Base-by-base conservation (phyloP, 2,113 vertebrate species). In the cat (Felis catus) region DNA sequence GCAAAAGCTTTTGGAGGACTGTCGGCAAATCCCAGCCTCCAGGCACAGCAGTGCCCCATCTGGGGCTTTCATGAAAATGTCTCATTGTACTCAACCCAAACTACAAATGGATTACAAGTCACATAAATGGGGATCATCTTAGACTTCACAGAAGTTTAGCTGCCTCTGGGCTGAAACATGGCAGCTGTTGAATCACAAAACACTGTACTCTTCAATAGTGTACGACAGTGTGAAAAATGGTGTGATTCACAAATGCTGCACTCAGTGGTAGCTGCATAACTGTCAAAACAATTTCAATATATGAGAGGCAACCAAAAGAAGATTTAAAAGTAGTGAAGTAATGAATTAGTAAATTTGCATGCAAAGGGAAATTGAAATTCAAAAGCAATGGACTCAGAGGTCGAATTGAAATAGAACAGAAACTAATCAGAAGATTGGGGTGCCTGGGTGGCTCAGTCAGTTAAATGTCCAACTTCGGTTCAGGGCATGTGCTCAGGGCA, bases 51-150 rank as follows among this genome's bases (percentile, higher is more conserved):
- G 27, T 33, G 36, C 29, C 63, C 48, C 83, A 63, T 65, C 74
- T 73, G 23, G 48, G 39, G 16, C 25, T 91, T 93, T 80, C 86
- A 94, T 71, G 71, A 31, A 97, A 97, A 97, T 85, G 19, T 5
- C n/a, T 96, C 41, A 58, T 89, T 97, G 87, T 74, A 45, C 18
- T 83, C 39, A 94, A 76, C 45, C 36, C 89, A 96, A 94, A 91
- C 89, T 76, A 90, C 66, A 97, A 82, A 85, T 27, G 96, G 92
- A 88, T 96, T 90, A 84, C 41, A 96, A 96, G 58, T 88, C 84
- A 65, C 74, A 51, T 88, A 96, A 95, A 90, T 89, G 90, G 76
- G 70, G 79, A 88, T 95, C 83, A 92, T 96, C 63, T 85, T 81
- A 89, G 71, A 87, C 82, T 94, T 97, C 91, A 74, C 23, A 82